Base-by-base conservation (phyloP, 1,140 invertebrate genomes). In the Orius insidiosus region DNA sequence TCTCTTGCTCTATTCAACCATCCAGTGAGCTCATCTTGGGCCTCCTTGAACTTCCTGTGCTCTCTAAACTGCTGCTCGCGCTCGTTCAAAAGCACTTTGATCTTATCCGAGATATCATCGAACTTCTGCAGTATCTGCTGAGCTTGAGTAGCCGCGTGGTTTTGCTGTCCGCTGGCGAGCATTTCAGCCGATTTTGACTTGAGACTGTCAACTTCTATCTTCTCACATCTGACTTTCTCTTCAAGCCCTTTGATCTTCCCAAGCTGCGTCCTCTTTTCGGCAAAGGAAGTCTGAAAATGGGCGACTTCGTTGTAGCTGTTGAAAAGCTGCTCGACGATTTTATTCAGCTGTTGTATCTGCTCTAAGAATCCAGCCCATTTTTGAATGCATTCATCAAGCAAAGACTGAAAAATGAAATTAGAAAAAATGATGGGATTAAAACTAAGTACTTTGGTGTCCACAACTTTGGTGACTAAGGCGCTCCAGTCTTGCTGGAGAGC, bases 401-500 rank as follows among this genome's bases (percentile, higher is more conserved):
- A 73, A 1, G 80, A 74, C 62, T 60, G 38, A 34, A 51, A 52
- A 45, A n/a, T n/a, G n/a, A 15, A 42, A 33, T 30, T 15, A 13
- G 1, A 37, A 9, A 3, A n/a, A 36, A 36, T 5, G 14, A 36
- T 9, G n/a, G n/a, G n/a, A 7, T 43, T 30, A 24, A 24, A 24
- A 24, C 3, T 24, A 24, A 24, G 7, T 48, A 60, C 57, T 55
- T 92, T 92, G 0, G 83, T 81, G 59, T 93, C 86, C 41, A 88
- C 75, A 74, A 95, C 88, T 59, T 83, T 81, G 0, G 85, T 75
- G 2, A 85, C 79, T 19, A 94, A 63, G 2, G 72, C 70, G 41
- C 87, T 89, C 83, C 88, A 94, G 54, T 87, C 77, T 57, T 88
- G 83, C 68, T 95, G 89, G 39, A 95, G 64, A 44, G 77, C 72